Base-by-base conservation (phyloP, 2,888 invertebrate species). In the Agrotis clavis region DNA sequence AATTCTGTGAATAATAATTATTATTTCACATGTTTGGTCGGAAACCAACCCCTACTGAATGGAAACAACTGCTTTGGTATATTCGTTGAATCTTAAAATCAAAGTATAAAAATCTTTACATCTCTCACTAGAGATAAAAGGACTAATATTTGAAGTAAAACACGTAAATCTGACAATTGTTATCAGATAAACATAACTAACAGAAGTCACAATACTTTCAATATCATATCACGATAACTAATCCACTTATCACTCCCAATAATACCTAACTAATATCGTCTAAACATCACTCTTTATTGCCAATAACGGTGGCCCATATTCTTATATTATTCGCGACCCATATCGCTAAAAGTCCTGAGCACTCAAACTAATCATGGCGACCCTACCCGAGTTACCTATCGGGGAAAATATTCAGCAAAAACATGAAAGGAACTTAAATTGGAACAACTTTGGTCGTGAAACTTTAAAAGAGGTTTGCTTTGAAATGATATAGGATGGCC, bases 371-470 rank as follows among this genome's bases (percentile, higher is more conserved):
- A 86, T 87, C 75, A 84, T 84, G 84, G 81, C n/a, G 30, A 79
- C 89, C 87, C 81, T 85, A 86, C 81, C 79, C 61, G 1, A 41
- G 41, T 41, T 11, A 61, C 51, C 65, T 88, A 88, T 87, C 86
- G 84, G 80, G 79, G 82, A 84, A 88, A 88, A 89, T 89, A 89
- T 90, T 89, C 86, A 81, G 83, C 81, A 85, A 87, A 85, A 87
- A 83, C 85, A 77, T 82, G 86, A 85, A 86, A 82, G 82, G 81
- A 91, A 91, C 87, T 90, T 92, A 90, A 90, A 92, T 92, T 92
- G 88, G 89, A 89, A 84, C 86, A 86, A 87, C 86, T 84, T 83
- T 76, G 13, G 57, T 65, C 47, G 66, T 1, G 57, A 51, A 83
- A 79, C 77, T 84, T 83, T 66, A 66, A 73, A 71, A 70, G 74